Conservation (phyloP, 2,797 vertebrate genomes). For the Ctenochaetus hawaiiensis region DNA sequence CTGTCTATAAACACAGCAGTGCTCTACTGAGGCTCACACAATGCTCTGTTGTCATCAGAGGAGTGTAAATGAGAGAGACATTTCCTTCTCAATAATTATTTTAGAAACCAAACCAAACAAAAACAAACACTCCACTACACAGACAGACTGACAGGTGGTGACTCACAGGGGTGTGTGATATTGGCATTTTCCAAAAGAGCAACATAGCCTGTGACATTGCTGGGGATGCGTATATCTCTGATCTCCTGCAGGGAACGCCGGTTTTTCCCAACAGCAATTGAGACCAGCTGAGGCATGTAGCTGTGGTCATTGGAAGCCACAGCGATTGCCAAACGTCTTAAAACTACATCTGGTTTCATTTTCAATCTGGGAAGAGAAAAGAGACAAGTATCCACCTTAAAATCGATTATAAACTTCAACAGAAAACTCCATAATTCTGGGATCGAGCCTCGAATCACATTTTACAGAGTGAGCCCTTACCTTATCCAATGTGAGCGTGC, state of each 20-base stretch:
- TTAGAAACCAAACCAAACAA: not conserved
- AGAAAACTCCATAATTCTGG: not conserved
- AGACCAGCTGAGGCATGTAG: slow-evolving; percentile 99
- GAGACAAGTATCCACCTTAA: not conserved
- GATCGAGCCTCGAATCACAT: not conserved
- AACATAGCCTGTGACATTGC: slow-evolving; percentile 96
- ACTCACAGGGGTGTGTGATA: slow-evolving; percentile 97
- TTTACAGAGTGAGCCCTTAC: slow-evolving; percentile 71
- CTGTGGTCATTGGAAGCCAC: slow-evolving; percentile 97
- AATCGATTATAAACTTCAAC: not conserved
- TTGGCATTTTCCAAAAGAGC: slow-evolving; percentile 96
- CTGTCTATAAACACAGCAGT: not conserved
- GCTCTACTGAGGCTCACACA: not conserved
- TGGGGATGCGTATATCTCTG: slow-evolving; percentile 95
- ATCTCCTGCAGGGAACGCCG: slow-evolving; percentile 93
- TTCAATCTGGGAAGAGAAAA: slow-evolving; percentile 87
- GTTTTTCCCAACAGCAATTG: slow-evolving; percentile 93
- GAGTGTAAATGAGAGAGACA: not conserved
- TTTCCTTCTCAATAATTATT: not conserved
- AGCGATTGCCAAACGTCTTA: slow-evolving; percentile 94
- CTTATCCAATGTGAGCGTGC: slow-evolving; percentile 98
- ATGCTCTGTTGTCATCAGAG: not conserved
- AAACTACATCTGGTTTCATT: slow-evolving; percentile 95
- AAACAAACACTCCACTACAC: not conserved
- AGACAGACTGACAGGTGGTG: slow-evolving; percentile 32